Base-by-base conservation (phyloP, 2,888 invertebrate species). In the Brachyptera putata region DNA sequence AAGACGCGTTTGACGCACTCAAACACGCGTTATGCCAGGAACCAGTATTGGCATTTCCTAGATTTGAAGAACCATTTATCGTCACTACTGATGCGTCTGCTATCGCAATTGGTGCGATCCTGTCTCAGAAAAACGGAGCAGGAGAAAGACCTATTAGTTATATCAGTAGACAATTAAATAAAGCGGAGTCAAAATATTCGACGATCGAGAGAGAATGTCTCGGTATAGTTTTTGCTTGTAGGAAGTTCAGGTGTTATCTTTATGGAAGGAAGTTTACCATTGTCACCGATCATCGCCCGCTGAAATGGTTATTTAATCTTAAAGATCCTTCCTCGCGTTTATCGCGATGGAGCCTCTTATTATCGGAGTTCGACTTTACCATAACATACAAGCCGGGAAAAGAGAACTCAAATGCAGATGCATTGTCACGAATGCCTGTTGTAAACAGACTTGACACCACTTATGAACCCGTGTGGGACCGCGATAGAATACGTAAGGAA, bases 221-320 rank as follows among this genome's bases (percentile, higher is more conserved):
- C 13, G 63, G 63, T 1, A 59, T 65, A 7, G 11, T 64, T 2
- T 50, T 30, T 14, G 30, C 30, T 14, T 5, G 14, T 1, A 50
- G 34, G 14, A 59, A 65, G 16, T 61, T 65, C 7, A 3, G 61
- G 14, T 48, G 57, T 1, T 65, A 63, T 11, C 13, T 65, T 3
- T 61, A 63, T 11, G 64, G 64, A 11, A 34, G 25, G 9, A 16
- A 21, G 21, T 65, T 65, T 21, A 63, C 53, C 1, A 60, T 65
- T 2, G 22, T 63, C 4, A 62, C 63, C 1, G 55, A 56, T 63
- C n/a, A 48, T 61, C 16, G 22, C 11, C 30, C 53, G 1, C 18
- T 61, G 3, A 49, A 48, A 14, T 66, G 65, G 65, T 53, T 56
- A 1, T 14, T 24, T 14, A 41, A 21, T 9, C 13, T 21, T 3